These are phyloP conservation scores for Panzeria rudis DNA, from an alignment of 2,888 invertebrate species.

Conservation along the genomic window DNA sequence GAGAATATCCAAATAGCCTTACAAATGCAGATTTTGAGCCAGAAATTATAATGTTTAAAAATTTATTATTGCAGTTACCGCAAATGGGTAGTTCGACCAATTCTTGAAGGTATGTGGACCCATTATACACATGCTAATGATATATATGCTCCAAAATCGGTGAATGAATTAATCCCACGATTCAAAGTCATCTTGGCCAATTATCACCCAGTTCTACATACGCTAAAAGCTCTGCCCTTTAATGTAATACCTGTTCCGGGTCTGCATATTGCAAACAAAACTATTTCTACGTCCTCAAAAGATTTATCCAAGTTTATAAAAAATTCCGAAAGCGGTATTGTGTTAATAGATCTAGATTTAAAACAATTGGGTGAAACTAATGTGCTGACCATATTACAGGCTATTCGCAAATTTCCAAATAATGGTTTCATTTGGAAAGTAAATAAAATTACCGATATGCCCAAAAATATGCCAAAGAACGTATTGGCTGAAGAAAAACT, in stretches of 20 bases:
- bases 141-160: conserved; percentile 10
- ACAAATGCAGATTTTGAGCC: not conserved
- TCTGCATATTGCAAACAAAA: conserved; percentile 23
- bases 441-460: not conserved
- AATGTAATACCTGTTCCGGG: conserved; percentile 56
- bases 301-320: conserved; percentile 25
- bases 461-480: conserved; percentile 14
- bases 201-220: conserved; percentile 47
- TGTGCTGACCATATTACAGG: not conserved
- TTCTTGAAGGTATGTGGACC: conserved; percentile 55
- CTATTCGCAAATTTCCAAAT: conserved; percentile 11
- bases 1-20: too few relatives aligned
- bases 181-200: conserved; percentile 56
- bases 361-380: conserved; percentile 7
- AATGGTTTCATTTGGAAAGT: conserved; percentile 47
- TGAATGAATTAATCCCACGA: conserved; percentile 29
- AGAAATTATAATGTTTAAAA: not conserved
- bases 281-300: too few relatives aligned
- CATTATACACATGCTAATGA: conserved; percentile 21
- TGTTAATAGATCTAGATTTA: conserved; percentile 43
- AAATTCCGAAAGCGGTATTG: not conserved
- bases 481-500: conserved; percentile 3
- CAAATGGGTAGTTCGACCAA: conserved; percentile 41
- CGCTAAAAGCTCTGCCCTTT: conserved; percentile 15
- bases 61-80: conserved; percentile 49